Percentiles rank a stretch among this genome's conserved stretches.
phyloP scores from a whole-genome alignment of 2,888 invertebrate genomes.

The Resseliella maxima region DNA sequence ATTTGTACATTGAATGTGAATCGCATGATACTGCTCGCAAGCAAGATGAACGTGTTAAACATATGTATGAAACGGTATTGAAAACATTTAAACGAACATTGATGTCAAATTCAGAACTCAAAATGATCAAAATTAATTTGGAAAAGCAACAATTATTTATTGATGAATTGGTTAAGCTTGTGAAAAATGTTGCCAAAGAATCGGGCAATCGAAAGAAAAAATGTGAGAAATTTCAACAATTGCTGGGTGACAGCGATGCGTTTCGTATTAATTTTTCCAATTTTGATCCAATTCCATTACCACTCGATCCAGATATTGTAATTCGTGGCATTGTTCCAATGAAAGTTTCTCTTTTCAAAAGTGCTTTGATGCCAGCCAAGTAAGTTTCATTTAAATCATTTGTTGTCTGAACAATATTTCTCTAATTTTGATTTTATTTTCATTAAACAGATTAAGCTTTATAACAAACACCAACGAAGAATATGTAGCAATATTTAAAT shows the following conservation, averaged over 20 bases:
- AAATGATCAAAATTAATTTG: slow-evolving; percentile 80
- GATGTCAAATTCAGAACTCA: slow-evolving; percentile 76
- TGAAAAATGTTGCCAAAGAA: slow-evolving; percentile 89
- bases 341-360: slow-evolving; percentile 94
- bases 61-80: slow-evolving; percentile 92
- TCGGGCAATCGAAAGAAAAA: slow-evolving; percentile 92
- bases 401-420: too few species aligned
- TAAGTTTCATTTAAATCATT: slow-evolving; percentile 60
- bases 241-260: slow-evolving; percentile 82
- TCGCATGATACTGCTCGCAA: slow-evolving; percentile 74
- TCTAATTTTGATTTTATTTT: slow-evolving; percentile 41
- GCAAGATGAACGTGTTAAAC: slow-evolving; percentile 78
- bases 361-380: slow-evolving; percentile 93
- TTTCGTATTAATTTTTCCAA: slow-evolving; percentile 88
- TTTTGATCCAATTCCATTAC: slow-evolving; percentile 93
- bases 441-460: slow-evolving; percentile 80
- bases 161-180: slow-evolving; percentile 87
- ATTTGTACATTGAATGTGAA: slow-evolving; percentile 92
- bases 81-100: slow-evolving; percentile 82
- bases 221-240: slow-evolving; percentile 86
- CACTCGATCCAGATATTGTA: slow-evolving; percentile 90
- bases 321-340: slow-evolving; percentile 90
- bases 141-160: slow-evolving; percentile 90
- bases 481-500: slow-evolving; percentile 96
- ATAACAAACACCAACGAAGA: slow-evolving; percentile 79